A percentile compares a stretch with the other conserved stretches of the same genome.
phyloP scores from a whole-genome alignment of 1,140 invertebrate species.

The Drosophila insularis region DNA sequence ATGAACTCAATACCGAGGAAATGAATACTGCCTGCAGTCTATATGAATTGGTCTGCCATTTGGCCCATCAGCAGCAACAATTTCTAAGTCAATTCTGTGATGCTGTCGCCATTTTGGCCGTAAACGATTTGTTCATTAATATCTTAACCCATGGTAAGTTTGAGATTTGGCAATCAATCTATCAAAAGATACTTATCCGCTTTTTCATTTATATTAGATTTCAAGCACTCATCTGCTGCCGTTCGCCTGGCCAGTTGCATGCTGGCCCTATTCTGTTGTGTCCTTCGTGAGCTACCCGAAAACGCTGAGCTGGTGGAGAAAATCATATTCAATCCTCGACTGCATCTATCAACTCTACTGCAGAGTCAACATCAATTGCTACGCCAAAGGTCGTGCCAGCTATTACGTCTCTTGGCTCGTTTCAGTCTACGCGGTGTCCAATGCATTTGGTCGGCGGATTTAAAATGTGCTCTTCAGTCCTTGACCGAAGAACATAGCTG shows the following conservation, averaged over 20 bases:
- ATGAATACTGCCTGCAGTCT: constrained; percentile 87
- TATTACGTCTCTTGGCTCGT: constrained; percentile 86
- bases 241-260: constrained; percentile 87
- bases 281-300: constrained; percentile 89
- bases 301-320: constrained; percentile 89
- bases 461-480: constrained; percentile 84
- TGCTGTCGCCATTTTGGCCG: constrained; percentile 87
- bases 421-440: constrained; percentile 87
- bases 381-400: constrained; percentile 86
- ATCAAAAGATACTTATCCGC: background rate
- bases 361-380: constrained; percentile 85
- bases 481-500: constrained; percentile 77
- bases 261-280: constrained; percentile 87
- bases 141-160: constrained; percentile 84
- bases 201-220: constrained; percentile 83
- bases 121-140: constrained; percentile 83
- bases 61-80: constrained; percentile 87
- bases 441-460: constrained; percentile 84
- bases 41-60: constrained; percentile 87
- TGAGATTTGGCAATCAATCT: background rate
- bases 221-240: constrained; percentile 84
- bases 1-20: constrained; percentile 84
- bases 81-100: constrained; percentile 91
- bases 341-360: constrained; percentile 85
- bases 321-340: constrained; percentile 85